Conservation (phyloP, 2,113 vertebrate species). For the Megaleporinus macrocephalus region DNA sequence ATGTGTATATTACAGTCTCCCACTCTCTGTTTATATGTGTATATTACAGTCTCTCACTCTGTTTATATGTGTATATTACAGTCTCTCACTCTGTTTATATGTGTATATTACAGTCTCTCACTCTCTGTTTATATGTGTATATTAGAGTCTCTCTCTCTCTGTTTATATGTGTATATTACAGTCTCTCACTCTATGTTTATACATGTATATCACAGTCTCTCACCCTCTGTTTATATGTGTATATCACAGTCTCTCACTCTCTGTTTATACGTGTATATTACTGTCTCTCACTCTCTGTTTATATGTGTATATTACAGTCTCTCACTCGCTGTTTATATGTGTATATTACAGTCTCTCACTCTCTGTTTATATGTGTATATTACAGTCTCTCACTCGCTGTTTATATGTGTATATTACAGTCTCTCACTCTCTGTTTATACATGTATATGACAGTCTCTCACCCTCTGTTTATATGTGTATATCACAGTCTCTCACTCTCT, state of each 20-base stretch:
- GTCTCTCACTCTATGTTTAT: background rate
- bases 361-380: background rate
- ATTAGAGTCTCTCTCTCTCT: background rate
- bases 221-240: background rate
- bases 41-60: background rate
- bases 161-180: too few species aligned
- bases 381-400: background rate
- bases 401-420: background rate
- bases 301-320: too few species aligned
- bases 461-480: background rate
- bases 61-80: too few species aligned
- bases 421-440: background rate
- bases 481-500: background rate
- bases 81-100: too few species aligned
- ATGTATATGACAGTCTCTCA: too few species aligned
- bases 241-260: background rate
- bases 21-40: background rate
- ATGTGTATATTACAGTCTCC: too few species aligned
- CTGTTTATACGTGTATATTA: background rate
- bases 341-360: background rate
- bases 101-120: too few species aligned
- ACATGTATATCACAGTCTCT: background rate
- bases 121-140: background rate
- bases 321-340: background rate
- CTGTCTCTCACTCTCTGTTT: background rate